phyloP scores from a whole-genome alignment of 2,113 vertebrate genomes.

The Hippoglossus stenolepis region DNA sequence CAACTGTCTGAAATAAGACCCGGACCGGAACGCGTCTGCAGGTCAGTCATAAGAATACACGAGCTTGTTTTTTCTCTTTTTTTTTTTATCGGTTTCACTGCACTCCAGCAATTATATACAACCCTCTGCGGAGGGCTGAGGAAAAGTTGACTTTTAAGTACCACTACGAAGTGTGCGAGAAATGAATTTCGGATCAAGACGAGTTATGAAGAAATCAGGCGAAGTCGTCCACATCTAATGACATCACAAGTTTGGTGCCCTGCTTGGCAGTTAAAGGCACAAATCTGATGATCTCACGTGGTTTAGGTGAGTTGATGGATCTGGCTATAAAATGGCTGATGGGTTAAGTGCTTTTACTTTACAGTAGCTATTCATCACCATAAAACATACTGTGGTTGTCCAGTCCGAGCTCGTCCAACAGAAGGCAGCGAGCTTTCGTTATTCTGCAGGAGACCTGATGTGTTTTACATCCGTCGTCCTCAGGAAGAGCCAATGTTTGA shows the following conservation, averaged over 20 bases:
- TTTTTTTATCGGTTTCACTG: constrained; percentile 32
- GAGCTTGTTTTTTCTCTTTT: constrained; percentile 9
- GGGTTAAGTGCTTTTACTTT: constrained; percentile 76
- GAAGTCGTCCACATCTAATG: constrained; percentile 60
- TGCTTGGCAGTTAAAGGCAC: constrained; percentile 83
- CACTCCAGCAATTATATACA: constrained; percentile 48
- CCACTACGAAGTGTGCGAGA: constrained; percentile 41
- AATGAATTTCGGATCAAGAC: constrained; percentile 33
- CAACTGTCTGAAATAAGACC: constrained; percentile 61
- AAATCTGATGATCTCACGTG: constrained; percentile 77
- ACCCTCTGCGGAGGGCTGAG: constrained; percentile 48
- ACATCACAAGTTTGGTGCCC: constrained; percentile 81
- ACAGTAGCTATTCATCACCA: constrained; percentile 67
- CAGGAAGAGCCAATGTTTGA: constrained; percentile 45
- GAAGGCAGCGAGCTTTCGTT: constrained; percentile 29
- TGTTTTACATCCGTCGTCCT: constrained; percentile 66
- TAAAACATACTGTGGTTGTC: constrained; percentile 53
- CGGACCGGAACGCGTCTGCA: constrained; percentile 33
- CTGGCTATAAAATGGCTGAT: constrained; percentile 51
- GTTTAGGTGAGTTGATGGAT: constrained; percentile 61
- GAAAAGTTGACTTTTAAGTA: constrained; percentile 46
- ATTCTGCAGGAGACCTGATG: constrained; percentile 52
- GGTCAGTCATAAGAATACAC: constrained; percentile 55
- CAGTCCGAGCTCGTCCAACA: constrained; percentile 55
- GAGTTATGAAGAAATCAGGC: constrained; percentile 21